These are phyloP conservation scores for Odiellus spinosus DNA, from an alignment of 2,888 invertebrate species.

Conservation along the genomic window DNA sequence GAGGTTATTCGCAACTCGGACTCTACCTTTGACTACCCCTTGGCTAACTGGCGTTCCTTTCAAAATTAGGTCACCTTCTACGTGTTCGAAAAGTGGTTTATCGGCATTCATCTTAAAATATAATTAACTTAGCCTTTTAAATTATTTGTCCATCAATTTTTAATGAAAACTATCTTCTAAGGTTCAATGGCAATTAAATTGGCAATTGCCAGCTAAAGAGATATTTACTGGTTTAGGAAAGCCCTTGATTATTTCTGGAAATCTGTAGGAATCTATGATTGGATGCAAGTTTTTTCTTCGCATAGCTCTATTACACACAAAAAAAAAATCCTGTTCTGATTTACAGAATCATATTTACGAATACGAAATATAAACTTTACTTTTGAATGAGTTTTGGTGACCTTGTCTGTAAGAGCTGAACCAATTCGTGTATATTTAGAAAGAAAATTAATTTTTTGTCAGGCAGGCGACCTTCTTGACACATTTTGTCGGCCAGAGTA, in stretches of 20 bases:
- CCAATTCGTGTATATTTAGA: slow-evolving; percentile 7
- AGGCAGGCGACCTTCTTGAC: slow-evolving; percentile 9
- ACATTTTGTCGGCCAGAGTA: slow-evolving; percentile 7
- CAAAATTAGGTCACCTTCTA: too few relatives aligned
- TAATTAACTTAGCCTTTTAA: too few relatives aligned
- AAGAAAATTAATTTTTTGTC: slow-evolving; percentile 9
- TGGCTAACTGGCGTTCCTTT: slow-evolving; percentile 1
- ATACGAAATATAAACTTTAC: too few relatives aligned
- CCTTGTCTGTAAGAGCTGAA: slow-evolving; percentile 7
- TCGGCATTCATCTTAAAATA: too few relatives aligned
- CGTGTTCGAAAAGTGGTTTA: too few relatives aligned
- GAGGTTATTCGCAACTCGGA: background rate
- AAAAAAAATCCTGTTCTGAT: too few relatives aligned
- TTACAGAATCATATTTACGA: too few relatives aligned
- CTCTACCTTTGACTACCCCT: background rate
- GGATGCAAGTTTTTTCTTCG: slow-evolving; percentile 9
- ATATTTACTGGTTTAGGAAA: slow-evolving; percentile 16
- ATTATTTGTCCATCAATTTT: too few relatives aligned
- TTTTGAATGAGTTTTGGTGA: slow-evolving; percentile 9
- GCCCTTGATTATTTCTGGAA: slow-evolving; percentile 15
- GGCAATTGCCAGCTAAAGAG: too few relatives aligned
- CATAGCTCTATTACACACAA: slow-evolving; percentile 15
- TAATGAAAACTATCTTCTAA: too few relatives aligned
- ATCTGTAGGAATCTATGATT: slow-evolving; percentile 7
- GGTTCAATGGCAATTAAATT: too few relatives aligned